Evolutionary conservation across 92 coral and sea anemone species (phyloP), one percentile per base, ranked within the genome.

Genomic region (Scolanthus callimorphus): DNA sequence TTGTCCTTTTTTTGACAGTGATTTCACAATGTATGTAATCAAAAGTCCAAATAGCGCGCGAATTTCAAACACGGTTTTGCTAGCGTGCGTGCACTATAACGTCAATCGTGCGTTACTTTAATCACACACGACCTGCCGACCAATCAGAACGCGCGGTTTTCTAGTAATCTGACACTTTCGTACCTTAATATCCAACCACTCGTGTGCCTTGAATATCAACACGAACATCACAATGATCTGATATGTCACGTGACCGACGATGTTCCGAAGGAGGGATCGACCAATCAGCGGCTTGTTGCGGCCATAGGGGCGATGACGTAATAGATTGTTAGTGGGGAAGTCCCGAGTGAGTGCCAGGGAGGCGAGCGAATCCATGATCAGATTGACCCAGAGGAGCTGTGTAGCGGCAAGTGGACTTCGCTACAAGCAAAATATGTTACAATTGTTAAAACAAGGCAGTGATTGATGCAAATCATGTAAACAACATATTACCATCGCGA

Each of bases 351-450:
- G 67, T 21, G 96, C 89, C 26, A 87, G 63, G 59, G 90, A 87
- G 8, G 96, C 96, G 39, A 87, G 60, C 15, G 90, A 82, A 70
- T 87, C 96, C 96, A 87, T 87, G 51, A 87, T 87, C 17, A 87
- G 72, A 38, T 87, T 87, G 38, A 87, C 75, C 96, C 96, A 87
- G 48, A 87, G 53, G 54, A 87, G 59, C 83, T 87, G 96, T 1
- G 96, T 87, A 2, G 90, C 96, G 3, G 71, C 85, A 25, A 87
- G 70, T 24, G 96, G 96, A 50, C 96, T 87, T 54, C 82, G 63
- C 96, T 79, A 67, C 26, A 39, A 64, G 43, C 30, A 31, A 27
- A 15, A n/a, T n/a, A n/a, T n/a, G n/a, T n/a, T n/a, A n/a, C n/a
- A n/a, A n/a, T n/a, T n/a, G n/a, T n/a, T n/a, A n/a, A n/a, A n/a